Evolutionary conservation across 92 coral and sea anemone genomes (phyloP).

Genomic region (Anthopleura xanthogrammica): DNA sequence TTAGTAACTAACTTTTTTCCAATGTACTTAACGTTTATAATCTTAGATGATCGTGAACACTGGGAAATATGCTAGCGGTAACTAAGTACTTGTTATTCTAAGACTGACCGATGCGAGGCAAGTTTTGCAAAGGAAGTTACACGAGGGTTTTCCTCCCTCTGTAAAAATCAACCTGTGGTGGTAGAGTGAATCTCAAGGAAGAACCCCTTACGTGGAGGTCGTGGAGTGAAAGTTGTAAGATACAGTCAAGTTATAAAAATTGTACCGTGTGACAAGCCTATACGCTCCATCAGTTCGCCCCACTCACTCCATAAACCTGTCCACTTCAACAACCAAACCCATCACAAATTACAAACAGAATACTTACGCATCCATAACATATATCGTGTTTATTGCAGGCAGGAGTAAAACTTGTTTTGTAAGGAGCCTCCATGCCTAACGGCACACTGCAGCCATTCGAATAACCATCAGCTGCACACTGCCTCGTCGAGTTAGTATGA

Average conservation of each 20-base stretch:
- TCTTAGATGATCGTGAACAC: too few relatives aligned
- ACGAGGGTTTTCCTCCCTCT: too few relatives aligned
- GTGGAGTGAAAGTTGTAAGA: too few relatives aligned
- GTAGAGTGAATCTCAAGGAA: too few relatives aligned
- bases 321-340: background rate
- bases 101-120: too few relatives aligned
- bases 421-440: constrained; percentile 90
- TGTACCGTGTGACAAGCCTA: background rate
- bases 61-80: too few relatives aligned
- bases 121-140: too few relatives aligned
- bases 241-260: too few relatives aligned
- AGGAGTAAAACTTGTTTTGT: constrained; percentile 78
- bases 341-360: background rate
- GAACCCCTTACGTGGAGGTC: too few relatives aligned
- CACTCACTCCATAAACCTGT: background rate
- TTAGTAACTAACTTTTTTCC: too few relatives aligned
- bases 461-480: constrained; percentile 85
- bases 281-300: background rate
- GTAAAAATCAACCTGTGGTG: background rate
- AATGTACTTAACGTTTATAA: too few relatives aligned
- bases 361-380: constrained; percentile 99
- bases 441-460: constrained; percentile 96
- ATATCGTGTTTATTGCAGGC: constrained; percentile 98
- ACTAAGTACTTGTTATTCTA: too few relatives aligned
- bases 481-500: constrained; percentile 17